Conservation (phyloP, 2,888 invertebrate genomes). For the Panopea generosa region DNA sequence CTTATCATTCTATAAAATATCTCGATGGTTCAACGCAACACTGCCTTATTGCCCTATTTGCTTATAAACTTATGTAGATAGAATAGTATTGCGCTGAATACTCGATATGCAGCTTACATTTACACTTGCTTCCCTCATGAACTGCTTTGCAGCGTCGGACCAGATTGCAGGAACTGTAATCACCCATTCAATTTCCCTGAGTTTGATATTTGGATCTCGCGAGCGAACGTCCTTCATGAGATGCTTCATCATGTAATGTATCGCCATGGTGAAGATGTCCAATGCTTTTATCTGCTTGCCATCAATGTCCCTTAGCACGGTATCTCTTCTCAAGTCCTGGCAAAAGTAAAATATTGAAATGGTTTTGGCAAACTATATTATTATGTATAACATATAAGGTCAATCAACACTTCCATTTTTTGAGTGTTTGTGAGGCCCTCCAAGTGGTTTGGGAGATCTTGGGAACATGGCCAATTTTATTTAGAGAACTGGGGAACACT, state of each 20-base stretch:
- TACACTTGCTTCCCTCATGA: slow-evolving; percentile 51
- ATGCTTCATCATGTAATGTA: slow-evolving; percentile 21
- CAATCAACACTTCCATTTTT: no score
- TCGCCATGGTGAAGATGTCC: slow-evolving; percentile 42
- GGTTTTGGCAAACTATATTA: no score
- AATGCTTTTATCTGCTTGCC: slow-evolving; percentile 44
- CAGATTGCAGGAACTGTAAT: slow-evolving; percentile 55
- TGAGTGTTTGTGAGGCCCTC: no score
- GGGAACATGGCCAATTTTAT: no score
- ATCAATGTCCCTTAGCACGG: slow-evolving; percentile 37
- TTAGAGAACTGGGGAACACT: no score
- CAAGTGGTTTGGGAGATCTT: no score
- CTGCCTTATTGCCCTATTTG: no score
- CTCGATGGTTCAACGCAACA: no score
- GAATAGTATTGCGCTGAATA: no score
- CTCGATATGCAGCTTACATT: slow-evolving; percentile 36
- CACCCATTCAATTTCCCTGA: slow-evolving; percentile 46
- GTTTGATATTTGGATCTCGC: slow-evolving; percentile 18
- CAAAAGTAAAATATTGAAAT: not conserved
- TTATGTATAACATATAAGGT: no score
- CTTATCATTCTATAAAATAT: no score
- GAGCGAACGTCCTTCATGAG: slow-evolving; percentile 27
- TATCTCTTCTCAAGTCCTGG: slow-evolving; percentile 43
- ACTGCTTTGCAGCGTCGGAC: slow-evolving; percentile 60
- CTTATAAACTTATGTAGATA: no score